These are phyloP conservation scores for Amblyopsis hoosieri DNA, from an alignment of 2,797 vertebrate genomes.

Conservation along the genomic window DNA sequence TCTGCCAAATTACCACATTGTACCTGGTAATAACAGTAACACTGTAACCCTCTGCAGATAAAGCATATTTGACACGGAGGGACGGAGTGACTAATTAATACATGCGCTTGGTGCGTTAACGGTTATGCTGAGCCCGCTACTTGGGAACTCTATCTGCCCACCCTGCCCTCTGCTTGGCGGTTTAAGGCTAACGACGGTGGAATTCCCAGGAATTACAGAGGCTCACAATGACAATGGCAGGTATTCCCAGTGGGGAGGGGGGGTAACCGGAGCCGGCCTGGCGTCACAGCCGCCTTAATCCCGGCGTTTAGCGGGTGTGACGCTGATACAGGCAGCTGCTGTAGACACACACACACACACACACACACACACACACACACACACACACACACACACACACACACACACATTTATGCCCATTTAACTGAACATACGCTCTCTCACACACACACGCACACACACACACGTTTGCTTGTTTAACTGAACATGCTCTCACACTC, in stretches of 20 bases:
- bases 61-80: no score
- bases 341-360: conserved; percentile 69
- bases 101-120: not conserved
- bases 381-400: not conserved
- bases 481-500: conserved; percentile 11
- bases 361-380: conserved; percentile 12
- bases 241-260: conserved; percentile 70
- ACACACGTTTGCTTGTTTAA: conserved; percentile 11
- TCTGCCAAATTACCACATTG: no score
- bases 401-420: conserved; percentile 8
- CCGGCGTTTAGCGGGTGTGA: conserved; percentile 74
- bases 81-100: no score
- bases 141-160: conserved; percentile 26
- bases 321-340: conserved; percentile 74
- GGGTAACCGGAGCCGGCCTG: conserved; percentile 70
- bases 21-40: no score
- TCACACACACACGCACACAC: conserved; percentile 2
- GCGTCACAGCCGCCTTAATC: conserved; percentile 70
- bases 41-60: no score
- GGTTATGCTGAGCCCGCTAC: conserved; percentile 24
- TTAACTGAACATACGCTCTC: conserved; percentile 12
- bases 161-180: conserved; percentile 35
- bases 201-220: conserved; percentile 68
- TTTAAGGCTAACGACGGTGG: conserved; percentile 50
- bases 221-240: conserved; percentile 72